phyloP scores from a whole-genome alignment of 35 echinoderm and acorn worm species.

The Ophioderma brevispina region DNA sequence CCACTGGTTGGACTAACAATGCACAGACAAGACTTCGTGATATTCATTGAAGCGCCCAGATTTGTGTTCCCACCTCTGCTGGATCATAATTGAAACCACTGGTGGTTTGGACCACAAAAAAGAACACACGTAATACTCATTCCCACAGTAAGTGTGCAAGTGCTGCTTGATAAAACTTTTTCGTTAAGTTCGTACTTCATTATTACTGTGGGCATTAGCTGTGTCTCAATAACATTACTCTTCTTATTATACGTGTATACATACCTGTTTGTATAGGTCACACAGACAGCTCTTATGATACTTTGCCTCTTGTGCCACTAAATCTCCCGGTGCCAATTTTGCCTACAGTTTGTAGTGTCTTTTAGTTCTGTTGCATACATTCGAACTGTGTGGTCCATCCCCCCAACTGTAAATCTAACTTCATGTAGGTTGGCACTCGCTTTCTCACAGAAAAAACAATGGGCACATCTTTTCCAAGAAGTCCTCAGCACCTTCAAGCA shows the following conservation, averaged over 20 bases:
- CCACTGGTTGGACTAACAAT: no score
- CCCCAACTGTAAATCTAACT: neutral
- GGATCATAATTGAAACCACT: no score
- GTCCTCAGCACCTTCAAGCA: neutral
- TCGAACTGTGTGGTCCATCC: neutral
- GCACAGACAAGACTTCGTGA: no score
- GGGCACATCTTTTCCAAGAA: neutral
- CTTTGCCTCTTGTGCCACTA: constrained; percentile 6
- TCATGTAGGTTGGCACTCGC: neutral
- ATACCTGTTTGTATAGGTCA: neutral
- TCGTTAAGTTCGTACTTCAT: no score
- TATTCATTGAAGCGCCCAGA: no score
- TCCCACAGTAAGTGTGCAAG: no score
- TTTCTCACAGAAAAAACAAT: neutral
- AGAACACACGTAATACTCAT: no score
- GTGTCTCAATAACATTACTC: neutral
- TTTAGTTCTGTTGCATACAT: neutral
- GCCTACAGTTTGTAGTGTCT: neutral
- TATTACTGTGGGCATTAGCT: no score
- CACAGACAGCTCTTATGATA: neutral
- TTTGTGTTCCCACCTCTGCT: no score
- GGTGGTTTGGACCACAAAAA: no score
- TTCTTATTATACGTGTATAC: neutral
- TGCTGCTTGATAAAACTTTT: no score
- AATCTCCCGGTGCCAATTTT: neutral